Base-by-base conservation (phyloP, 2,113 vertebrate species). In the Lycocorax pyrrhopterus region DNA sequence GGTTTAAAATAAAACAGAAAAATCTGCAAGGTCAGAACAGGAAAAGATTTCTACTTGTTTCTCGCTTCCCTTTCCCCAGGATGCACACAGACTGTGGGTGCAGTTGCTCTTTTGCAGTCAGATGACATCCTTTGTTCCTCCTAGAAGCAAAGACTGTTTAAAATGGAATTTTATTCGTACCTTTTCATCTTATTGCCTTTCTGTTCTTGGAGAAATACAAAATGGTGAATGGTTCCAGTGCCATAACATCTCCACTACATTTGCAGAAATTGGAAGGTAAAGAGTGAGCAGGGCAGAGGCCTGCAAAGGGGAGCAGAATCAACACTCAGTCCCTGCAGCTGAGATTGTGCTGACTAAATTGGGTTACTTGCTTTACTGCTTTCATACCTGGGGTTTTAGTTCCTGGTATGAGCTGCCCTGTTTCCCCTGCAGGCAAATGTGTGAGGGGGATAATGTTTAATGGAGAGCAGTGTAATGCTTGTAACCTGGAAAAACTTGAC, bases 181-280 rank as follows among this genome's bases (percentile, higher is more conserved):
- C 12, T 58, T 80, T 44, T 73, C 41, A 12, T 84, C 15, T 66
- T 59, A 6, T 13, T 47, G 18, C 33, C 33, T 29, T 67, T 43
- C 29, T 90, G 15, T 35, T 62, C 72, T 49, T 26, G 22, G 49
- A 35, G 35, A 72, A 79, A 26, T n/a, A 63, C 0, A 1, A 21
- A 64, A 18, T 9, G 13, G 26, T 69, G 67, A 43, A 27, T 52
- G 41, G 30, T 26, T 82, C 58, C 47, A 8, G 18, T 55, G 27
- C 55, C 1, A 0, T 23, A 27, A 12, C 26, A 30, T 20, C 62
- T 37, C 30, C 7, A 1, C 47, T 27, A 0, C 0, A 0, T 8
- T 30, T 33, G 56, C 60, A 75, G 81, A 6, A 20, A 39, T 0
- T 13, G 49, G 47, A 52, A 75, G 18, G 52, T 6, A 32, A 58